Evolutionary conservation across 2,797 vertebrate species (phyloP).

Genomic region (Anolis apletophallus): DNA sequence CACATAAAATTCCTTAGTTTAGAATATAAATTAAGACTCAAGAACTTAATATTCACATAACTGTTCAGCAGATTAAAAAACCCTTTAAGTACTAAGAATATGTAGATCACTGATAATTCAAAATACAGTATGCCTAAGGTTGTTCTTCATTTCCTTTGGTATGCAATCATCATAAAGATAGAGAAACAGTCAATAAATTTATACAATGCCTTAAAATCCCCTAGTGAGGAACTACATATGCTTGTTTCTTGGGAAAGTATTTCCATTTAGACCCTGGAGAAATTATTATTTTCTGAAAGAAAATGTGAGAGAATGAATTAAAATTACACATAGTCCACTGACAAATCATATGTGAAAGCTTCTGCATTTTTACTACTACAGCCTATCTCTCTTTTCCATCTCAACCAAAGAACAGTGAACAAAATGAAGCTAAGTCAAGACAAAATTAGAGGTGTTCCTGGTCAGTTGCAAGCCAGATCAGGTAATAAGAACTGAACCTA

Average conservation of each 20-base stretch:
- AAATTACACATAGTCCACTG: not conserved
- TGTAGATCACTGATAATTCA: not conserved
- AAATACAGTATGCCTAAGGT: conserved; percentile 6
- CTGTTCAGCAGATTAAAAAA: conserved; percentile 23
- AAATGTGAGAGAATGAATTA: conserved; percentile 1
- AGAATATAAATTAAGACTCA: not conserved
- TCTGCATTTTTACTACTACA: not conserved
- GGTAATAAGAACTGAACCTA: too few relatives aligned
- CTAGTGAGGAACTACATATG: not conserved
- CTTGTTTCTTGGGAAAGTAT: not conserved
- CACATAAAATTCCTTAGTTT: not conserved
- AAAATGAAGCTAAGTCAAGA: too few relatives aligned
- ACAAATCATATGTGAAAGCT: not conserved
- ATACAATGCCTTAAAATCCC: not conserved
- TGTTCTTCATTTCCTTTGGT: not conserved
- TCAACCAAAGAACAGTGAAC: too few relatives aligned
- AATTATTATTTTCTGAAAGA: not conserved
- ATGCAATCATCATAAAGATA: conserved; percentile 3
- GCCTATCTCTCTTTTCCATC: not conserved
- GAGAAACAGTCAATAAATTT: not conserved
- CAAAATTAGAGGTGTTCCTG: too few relatives aligned
- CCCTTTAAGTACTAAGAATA: not conserved
- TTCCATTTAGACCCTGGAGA: conserved; percentile 11
- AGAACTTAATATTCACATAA: not conserved
- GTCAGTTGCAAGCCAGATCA: too few relatives aligned